phyloP scores from a whole-genome alignment of 2,888 invertebrate genomes.

The Noctua fimbriata region DNA sequence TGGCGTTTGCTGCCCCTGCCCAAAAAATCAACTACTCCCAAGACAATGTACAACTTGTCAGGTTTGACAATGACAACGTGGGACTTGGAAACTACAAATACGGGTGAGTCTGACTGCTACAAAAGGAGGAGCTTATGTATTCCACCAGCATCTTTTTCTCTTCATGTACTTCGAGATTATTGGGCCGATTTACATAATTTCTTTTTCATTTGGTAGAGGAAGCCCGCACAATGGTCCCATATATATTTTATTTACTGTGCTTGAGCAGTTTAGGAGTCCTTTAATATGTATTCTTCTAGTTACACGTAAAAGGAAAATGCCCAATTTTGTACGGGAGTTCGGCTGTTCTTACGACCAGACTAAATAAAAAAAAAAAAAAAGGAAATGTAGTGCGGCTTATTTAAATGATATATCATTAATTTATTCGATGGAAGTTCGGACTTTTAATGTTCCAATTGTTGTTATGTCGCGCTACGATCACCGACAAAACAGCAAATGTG shows the following conservation, averaged over 20 bases:
- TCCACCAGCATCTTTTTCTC: background rate
- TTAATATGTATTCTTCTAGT: background rate
- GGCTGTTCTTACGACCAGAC: no score
- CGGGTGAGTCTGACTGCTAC: constrained; percentile 73
- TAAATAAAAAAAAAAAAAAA: no score
- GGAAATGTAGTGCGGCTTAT: no score
- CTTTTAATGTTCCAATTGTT: no score
- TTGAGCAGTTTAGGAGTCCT: background rate
- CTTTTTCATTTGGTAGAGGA: background rate
- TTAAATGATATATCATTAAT: no score
- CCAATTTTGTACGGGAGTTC: no score
- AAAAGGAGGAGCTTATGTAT: background rate
- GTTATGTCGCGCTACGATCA: no score
- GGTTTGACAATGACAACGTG: constrained; percentile 88
- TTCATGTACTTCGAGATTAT: background rate
- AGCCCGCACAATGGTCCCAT: background rate
- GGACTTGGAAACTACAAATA: constrained; percentile 87
- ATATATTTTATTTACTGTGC: background rate
- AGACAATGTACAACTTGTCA: constrained; percentile 85
- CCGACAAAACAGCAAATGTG: background rate
- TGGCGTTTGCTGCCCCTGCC: constrained; percentile 72
- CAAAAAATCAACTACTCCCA: constrained; percentile 55
- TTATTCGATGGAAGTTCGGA: no score
- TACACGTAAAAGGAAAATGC: background rate
- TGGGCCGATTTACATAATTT: background rate